Evolutionary conservation across 2,888 invertebrate genomes (phyloP), one percentile per base, ranked within the genome.

Genomic region (Leptura quadrifasciata): DNA sequence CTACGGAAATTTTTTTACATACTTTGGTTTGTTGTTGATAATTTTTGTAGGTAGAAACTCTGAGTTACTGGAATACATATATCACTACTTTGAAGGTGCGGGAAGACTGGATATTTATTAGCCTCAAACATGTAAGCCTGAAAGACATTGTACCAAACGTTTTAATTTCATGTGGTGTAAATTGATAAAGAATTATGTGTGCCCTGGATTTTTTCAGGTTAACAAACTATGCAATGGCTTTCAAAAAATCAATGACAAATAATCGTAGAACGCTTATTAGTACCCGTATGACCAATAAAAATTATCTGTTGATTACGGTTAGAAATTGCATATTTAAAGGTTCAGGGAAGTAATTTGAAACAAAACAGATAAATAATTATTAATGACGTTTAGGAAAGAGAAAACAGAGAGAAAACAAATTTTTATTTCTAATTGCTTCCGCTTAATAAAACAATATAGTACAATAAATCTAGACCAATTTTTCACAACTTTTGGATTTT

Each of bases 271-370:
- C 20, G 64, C 55, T 47, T 47, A 47, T 47, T 64, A 64, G 47
- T 18, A 64, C 64, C 64, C 64, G 64, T 35, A 64, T 63, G 17
- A n/a, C 35, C 61, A 63, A 63, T 63, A 35, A 35, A 63, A 63
- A 17, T 35, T 63, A 63, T 63, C 61, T 17, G 15, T 63, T 18
- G 61, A 63, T 63, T 24, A 10, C 27, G 31, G 17, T 60, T 60
- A 60, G 31, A 63, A 63, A 63, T 17, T 63, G n/a, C 21, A 31
- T 63, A 35, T 63, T 35, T 63, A 63, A 35, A 63, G 35, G 35
- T 60, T 21, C 58, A 35, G 27, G 61, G 61, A 63, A 63, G 27
- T 15, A 31, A 63, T 15, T 24, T 15, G 6, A 63, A 35, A n/a
- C 10, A 55, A 17, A 52, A 52, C 20, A 20, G 55, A 55, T 55